Base-by-base conservation (phyloP, 2,888 invertebrate species). In the Noctua comes region DNA sequence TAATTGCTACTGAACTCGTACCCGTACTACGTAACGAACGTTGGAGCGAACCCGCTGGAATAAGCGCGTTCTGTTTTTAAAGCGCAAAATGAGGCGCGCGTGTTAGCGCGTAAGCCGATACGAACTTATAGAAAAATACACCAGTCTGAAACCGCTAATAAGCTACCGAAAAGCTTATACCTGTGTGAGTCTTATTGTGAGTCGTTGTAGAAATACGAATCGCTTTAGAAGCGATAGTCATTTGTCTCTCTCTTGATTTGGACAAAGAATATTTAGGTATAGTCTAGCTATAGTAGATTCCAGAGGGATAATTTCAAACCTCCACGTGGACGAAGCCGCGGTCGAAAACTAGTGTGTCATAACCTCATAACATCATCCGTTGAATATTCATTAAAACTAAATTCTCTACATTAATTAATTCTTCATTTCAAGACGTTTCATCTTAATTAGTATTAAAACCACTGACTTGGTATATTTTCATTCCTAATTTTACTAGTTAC, bases 391-490 rank as follows among this genome's bases (percentile, higher is more conserved):
- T 68, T 68, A 18, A 16, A 43, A 48, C 24, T 43, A 18, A 59
- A 59, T 24, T 54, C 27, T 46, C 10, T 62, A 46, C 36, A 51
- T 43, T 27, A 78, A 84, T 79, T 65, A 59, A 57, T 77, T 68
- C 36, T 46, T 72, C 2, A 48, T 84, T 84, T 81, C 5, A 57
- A 31, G 31, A 72, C 4, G 43, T 51, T 80, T 13, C 62, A 65
- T 77, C 31, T 46, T 54, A 64, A 64, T 66, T 59, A 65, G 48
- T 70, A 77, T 46, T 8, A 46, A 68, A 79, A 68, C 43, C 71
- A 83, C 57, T 59, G 40, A 43, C 36, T 57, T 24, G 16, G 48
- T 51, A 8, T 78, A 51, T 65, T 36, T 80, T 51, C n/a, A 57
- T 84, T 70, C 1, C 10, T 16, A 71, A 72, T 40, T 40, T 46